Evolutionary conservation across 1,140 invertebrate species (phyloP).

Genomic region (Idris sp.): DNA sequence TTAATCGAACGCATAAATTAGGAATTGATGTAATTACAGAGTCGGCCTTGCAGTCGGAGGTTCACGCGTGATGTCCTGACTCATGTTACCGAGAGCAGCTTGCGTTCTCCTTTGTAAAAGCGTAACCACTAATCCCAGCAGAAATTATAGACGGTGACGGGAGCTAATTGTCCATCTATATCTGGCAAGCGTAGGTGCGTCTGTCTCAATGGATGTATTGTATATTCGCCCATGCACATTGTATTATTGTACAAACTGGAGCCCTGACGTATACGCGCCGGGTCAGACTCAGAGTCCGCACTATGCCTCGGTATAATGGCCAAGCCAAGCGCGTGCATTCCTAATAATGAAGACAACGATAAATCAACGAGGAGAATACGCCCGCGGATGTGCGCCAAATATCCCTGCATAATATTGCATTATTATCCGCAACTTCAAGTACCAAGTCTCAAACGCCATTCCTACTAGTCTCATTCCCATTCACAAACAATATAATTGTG

Average conservation of each 20-base stretch:
- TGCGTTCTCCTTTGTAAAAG: conserved; percentile 61
- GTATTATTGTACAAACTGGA: conserved; percentile 67
- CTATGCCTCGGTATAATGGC: conserved; percentile 73
- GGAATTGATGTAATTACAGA: conserved; percentile 60
- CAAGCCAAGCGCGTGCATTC: conserved; percentile 75
- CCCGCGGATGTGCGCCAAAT: conserved; percentile 78
- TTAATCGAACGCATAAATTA: conserved; percentile 58
- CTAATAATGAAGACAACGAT: conserved; percentile 80
- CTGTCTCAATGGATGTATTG: conserved; percentile 77
- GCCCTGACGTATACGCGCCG: conserved; percentile 68
- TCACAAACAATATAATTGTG: conserved; percentile 24
- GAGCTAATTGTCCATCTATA: conserved; percentile 78
- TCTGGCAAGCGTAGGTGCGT: conserved; percentile 73
- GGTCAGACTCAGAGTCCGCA: conserved; percentile 58
- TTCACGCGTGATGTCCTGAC: conserved; percentile 42
- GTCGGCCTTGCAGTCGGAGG: conserved; percentile 34
- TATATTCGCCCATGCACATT: conserved; percentile 70
- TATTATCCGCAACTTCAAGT: conserved; percentile 72
- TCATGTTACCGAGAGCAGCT: conserved; percentile 60
- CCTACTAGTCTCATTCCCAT: conserved; percentile 53
- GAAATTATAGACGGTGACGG: conserved; percentile 70
- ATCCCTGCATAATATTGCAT: conserved; percentile 78
- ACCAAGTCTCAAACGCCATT: conserved; percentile 51
- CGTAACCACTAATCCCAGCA: conserved; percentile 61
- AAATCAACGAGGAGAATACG: conserved; percentile 79